Base-by-base conservation (phyloP, 2,797 vertebrate species). In the Sebastes flavidus region DNA sequence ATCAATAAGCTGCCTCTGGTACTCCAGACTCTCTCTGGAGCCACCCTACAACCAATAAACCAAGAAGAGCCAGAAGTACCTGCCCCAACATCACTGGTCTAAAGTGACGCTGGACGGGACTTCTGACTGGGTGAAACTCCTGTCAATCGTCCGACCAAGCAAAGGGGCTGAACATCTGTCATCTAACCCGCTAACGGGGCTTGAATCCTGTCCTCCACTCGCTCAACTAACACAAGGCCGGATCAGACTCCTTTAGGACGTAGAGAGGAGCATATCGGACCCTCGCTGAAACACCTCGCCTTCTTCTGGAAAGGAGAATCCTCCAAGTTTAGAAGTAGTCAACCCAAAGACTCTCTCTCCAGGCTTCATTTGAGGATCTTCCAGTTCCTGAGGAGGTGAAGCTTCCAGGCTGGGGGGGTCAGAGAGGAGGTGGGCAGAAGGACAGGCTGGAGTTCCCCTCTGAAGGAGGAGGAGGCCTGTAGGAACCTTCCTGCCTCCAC, bases 371-470 rank as follows among this genome's bases (percentile, higher is more conserved):
- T 95, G 91, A 95, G 93, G 90, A 94, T 91, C 90, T 97, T 97
- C 95, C 96, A 96, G 93, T 96, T 97, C 92, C 93, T 91, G 75
- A 95, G 92, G 87, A 96, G 90, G 72, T 84, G 79, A 80, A 94
- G 87, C 81, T 89, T 92, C 94, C 94, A 95, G 78, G 87, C 71
- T 3, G 66, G 82, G 59, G 82, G 87, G 49, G 67, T 83, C 65
- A 90, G 88, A 81, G 84, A 78, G 30, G 75, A 72, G 84, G 60
- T 46, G 82, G 83, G 55, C 42, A 71, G 82, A 18, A 67, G 83
- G 71, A 81, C 60, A 2, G 77, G 78, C 30, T 34, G 81, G 72
- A 85, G 73, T 2, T 74, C 78, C 27, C 69, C 75, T 75, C 78
- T 65, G 20, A 78, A 75, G 8, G 66, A 69, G n/a, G 85, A 38